Base-by-base conservation (phyloP, 2,888 invertebrate species). In the Papilio elwesi region DNA sequence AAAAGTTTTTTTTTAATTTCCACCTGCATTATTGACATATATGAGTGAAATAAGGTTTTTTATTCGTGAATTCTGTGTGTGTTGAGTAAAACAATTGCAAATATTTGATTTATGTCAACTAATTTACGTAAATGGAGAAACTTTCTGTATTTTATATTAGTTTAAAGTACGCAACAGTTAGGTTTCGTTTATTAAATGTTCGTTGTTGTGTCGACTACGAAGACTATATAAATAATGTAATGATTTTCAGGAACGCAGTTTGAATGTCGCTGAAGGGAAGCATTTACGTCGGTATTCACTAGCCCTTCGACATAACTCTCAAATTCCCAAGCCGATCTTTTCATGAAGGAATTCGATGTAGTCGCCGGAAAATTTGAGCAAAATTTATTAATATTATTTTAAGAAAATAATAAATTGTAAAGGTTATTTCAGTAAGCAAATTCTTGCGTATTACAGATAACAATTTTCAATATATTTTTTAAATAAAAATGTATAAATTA, bases 281-380 rank as follows among this genome's bases (percentile, higher is more conserved):
- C 38, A 7, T 51, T 6, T 5, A 48, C n/a, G 51, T n/a, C 51
- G 51, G 51, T 38, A 59, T 59, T n/a, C 59, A n/a, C 13, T 36
- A 59, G 59, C 59, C 59, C 38, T 59, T 59, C 59, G 38, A 59
- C 59, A 38, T 59, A 38, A 36, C 59, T 59, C n/a, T 8, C n/a
- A n/a, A 59, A 59, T 59, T 38, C 59, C 38, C n/a, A 13, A 59
- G 38, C 38, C 38, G 59, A 59, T 59, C 59, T 59, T 59, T 59
- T 59, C 59, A 13, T n/a, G 11, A 43, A 38, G 38, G 59, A 38
- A 59, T 59, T 59, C 59, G 59, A 38, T 38, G 59, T 59, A 59
- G 59, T 13, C n/a, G 26, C 12, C 36, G n/a, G 13, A 59, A 59
- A 2, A 59, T 59, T 59, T 59, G n/a, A 59, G 59, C 38, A 59